phyloP scores from a whole-genome alignment of 2,888 invertebrate species.

The Lamproptera curius region DNA sequence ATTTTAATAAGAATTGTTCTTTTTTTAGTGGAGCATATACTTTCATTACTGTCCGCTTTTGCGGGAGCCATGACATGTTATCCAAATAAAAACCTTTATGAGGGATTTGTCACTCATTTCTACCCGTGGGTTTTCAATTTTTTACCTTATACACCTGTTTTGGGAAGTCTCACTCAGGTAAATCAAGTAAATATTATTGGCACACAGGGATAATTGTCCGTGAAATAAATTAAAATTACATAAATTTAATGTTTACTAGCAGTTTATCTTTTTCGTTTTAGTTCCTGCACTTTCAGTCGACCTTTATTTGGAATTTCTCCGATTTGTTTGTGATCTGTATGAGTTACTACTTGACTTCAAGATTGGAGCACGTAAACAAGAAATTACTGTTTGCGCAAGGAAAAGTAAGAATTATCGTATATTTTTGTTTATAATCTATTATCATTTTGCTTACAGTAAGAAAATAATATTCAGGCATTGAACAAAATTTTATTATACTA shows the following conservation, averaged over 20 bases:
- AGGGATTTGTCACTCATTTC: slow-evolving; percentile 52
- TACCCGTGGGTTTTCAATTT: slow-evolving; percentile 62
- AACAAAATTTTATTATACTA: too few relatives aligned
- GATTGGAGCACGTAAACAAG: slow-evolving; percentile 80
- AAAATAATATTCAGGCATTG: too few relatives aligned
- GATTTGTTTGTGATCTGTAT: slow-evolving; percentile 85
- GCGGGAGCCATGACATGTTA: slow-evolving; percentile 47
- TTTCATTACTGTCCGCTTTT: slow-evolving; percentile 54
- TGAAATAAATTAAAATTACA: too few relatives aligned
- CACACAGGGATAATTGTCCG: too few relatives aligned
- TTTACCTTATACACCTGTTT: slow-evolving; percentile 46
- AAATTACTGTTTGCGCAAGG: slow-evolving; percentile 57
- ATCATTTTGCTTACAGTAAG: too few relatives aligned
- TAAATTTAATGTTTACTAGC: too few relatives aligned
- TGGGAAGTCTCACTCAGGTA: slow-evolving; percentile 60
- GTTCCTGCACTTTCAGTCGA: slow-evolving; percentile 80
- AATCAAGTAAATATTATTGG: too few relatives aligned
- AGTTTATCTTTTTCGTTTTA: slow-evolving; percentile 36
- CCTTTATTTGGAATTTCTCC: slow-evolving; percentile 86
- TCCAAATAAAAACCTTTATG: slow-evolving; percentile 36
- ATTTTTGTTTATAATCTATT: background rate
- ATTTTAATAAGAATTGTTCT: too few relatives aligned
- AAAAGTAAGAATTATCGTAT: slow-evolving; percentile 44
- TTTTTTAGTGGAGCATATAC: slow-evolving; percentile 63
- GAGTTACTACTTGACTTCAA: slow-evolving; percentile 82